Base-by-base conservation (phyloP, 1,140 invertebrate species). In the Prorops nasuta region DNA sequence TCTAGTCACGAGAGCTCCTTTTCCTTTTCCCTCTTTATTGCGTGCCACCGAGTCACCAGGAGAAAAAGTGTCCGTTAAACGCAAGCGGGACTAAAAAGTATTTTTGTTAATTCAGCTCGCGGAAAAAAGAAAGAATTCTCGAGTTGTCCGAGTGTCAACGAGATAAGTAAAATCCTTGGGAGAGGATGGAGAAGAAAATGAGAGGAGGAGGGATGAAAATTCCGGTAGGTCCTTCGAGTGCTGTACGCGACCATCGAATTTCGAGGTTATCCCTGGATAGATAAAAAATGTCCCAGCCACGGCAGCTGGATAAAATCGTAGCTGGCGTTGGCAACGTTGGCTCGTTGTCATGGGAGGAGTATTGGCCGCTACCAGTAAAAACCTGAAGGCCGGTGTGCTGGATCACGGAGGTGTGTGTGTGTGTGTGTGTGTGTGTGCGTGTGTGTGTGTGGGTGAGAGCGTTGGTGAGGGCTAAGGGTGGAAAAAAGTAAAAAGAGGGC, bases 301-400 rank as follows among this genome's bases (percentile, higher is more conserved):
- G 62, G 62, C 63, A 60, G 63, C 58, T 62, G 62, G 56, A 53
- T 62, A 59, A 64, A 65, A 65, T 62, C 56, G 56, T 65, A 62
- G 64, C 58, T 64, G 1, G 3, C 41, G 14, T n/a, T 20, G 20
- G 21, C 28, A 6, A 7, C 7, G 16, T 37, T 28, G 7, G n/a
- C 56, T 52, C 58, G 57, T 60, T 50, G 57, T 42, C 47, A n/a
- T n/a, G 4, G 58, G 39, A 48, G 4, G 62, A 54, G 62, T 60
- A 64, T 63, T 58, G 61, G 60, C 62, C 57, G 54, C 54, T 46
- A 63, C 55, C 55, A 58, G 62, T 57, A 64, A 64, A 64, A 64
- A 64, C 54, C 51, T 61, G 43, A 37, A 44, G 47, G 49, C 58
- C 46, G 35, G n/a, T n/a, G n/a, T n/a, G 4, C 24, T 28, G 4